A percentile compares a stretch with the other conserved stretches of the same genome.
These are phyloP conservation scores for Aplodontia rufa DNA, from an alignment of 2,113 vertebrate genomes.

Conservation along the genomic window DNA sequence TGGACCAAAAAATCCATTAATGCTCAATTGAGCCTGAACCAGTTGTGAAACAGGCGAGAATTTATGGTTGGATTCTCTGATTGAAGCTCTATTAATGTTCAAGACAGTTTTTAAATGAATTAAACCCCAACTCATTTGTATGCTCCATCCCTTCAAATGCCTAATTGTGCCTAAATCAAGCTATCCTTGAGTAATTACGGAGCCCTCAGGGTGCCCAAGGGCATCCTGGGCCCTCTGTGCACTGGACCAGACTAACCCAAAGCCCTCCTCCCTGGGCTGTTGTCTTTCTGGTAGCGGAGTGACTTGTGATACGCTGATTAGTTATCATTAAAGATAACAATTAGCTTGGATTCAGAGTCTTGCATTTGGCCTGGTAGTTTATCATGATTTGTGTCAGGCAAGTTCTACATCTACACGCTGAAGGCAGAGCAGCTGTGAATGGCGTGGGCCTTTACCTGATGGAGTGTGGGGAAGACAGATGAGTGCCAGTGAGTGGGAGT, in stretches of 20 bases:
- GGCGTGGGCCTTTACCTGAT: rapidly evolving
- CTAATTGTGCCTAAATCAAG: slow-evolving; percentile 76
- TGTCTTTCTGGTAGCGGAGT: slow-evolving; percentile 4
- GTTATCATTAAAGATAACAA: slow-evolving; percentile 71
- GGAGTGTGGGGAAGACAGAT: not conserved
- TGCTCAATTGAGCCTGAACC: slow-evolving; percentile 81
- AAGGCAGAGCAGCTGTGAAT: not conserved
- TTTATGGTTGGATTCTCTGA: slow-evolving; percentile 77
- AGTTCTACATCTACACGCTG: not conserved
- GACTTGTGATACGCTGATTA: slow-evolving; percentile 74
- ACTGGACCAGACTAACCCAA: slow-evolving; percentile 40
- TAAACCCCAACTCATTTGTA: slow-evolving; percentile 79
- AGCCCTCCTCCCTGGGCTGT: slow-evolving; percentile 39
- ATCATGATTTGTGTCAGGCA: slow-evolving; percentile 62
- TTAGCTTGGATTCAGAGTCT: slow-evolving; percentile 53
- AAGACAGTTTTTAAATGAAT: slow-evolving; percentile 82
- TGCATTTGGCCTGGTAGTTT: slow-evolving; percentile 48
- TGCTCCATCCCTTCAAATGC: slow-evolving; percentile 64
- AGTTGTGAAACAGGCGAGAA: slow-evolving; percentile 81
- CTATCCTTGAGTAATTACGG: slow-evolving; percentile 75
- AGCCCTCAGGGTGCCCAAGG: not conserved
- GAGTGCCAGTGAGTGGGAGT: rapidly evolving
- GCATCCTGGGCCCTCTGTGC: slow-evolving; percentile 49
- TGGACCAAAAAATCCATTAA: slow-evolving; percentile 69
- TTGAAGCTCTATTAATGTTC: slow-evolving; percentile 72